Evolutionary conservation across 2,888 invertebrate species (phyloP), one percentile per base, ranked within the genome.

Genomic region (Aplocera efformata): DNA sequence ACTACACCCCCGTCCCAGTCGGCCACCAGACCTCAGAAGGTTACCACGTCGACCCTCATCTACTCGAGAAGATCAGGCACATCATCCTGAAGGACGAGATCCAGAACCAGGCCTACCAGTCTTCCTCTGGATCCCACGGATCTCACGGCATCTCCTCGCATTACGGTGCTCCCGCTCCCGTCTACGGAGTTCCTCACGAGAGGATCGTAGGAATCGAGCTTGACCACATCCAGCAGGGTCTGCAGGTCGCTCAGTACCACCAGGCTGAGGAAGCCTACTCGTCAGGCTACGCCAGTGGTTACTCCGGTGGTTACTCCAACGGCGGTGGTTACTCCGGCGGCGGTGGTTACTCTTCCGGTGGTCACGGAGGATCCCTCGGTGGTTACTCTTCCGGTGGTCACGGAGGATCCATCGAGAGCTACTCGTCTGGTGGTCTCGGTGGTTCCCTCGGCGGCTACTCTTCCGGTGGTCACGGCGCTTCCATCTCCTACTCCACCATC

Each of bases 221-320:
- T 45, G 96, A 94, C 67, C 94, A 94, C 50, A 92, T 95, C 63
- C 94, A 94, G 68, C 95, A 95, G 67, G 95, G 94, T 51, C 93
- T 96, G 77, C 95, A 96, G 76, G 95, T 96, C 22, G 96, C 96
- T 17, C 95, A 96, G 72, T 95, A 94, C 90, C 92, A 94, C 69
- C 94, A 94, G 75, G 90, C 92, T 50, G 89, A 91, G 44, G 90
- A 92, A 52, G 90, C 90, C 45, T 71, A 84, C 66, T 63, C 75
- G 8, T 48, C 64, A 27, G 78, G 77, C 7, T 71, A 72, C 52
- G 78, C 80, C 61, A 86, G 56, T 78, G 72, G 67, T 10, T 76
- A 65, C 59, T 55, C 66, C 68, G 56, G 78, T 65, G 54, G 75
- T 47, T 47, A 69, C 56, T 67, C 67, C 20, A 61, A 60, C 53